Percentiles rank a stretch among this genome's conserved stretches.
Evolutionary conservation across 1,140 invertebrate species (phyloP).

Genomic region (Laupala kohalensis): DNA sequence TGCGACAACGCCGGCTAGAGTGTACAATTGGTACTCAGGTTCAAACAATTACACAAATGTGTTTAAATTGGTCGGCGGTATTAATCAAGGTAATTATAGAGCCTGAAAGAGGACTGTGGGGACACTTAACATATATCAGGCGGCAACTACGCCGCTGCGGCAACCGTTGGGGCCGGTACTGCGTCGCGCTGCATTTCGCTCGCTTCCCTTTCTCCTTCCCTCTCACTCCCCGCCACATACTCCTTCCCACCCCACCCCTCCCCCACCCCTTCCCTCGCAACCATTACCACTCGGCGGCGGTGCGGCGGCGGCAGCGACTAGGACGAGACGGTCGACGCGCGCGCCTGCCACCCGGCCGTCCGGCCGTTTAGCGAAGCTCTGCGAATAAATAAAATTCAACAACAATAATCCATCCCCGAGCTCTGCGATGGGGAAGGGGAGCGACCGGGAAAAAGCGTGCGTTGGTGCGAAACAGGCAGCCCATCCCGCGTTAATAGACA

Average conservation of each 20-base stretch:
- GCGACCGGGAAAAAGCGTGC: not conserved
- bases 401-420: not conserved
- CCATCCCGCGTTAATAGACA: not conserved
- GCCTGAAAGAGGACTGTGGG: not conserved
- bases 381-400: not conserved
- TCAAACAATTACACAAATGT: not conserved
- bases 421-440: not conserved
- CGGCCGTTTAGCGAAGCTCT: not conserved
- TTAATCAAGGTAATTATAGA: not conserved
- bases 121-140: not conserved
- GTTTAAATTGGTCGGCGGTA: not conserved
- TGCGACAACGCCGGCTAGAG: not conserved
- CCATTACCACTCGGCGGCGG: too few species aligned
- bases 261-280: too few species aligned
- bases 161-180: too few species aligned
- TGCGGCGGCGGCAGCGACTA: not conserved
- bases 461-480: not conserved
- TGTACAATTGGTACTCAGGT: not conserved
- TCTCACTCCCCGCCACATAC: too few species aligned
- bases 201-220: too few species aligned
- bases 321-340: not conserved
- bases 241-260: too few species aligned
- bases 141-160: not conserved
- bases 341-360: too few species aligned
- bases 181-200: too few species aligned